Conservation (phyloP, 2,797 vertebrate species). For the Hybognathus amarus region DNA sequence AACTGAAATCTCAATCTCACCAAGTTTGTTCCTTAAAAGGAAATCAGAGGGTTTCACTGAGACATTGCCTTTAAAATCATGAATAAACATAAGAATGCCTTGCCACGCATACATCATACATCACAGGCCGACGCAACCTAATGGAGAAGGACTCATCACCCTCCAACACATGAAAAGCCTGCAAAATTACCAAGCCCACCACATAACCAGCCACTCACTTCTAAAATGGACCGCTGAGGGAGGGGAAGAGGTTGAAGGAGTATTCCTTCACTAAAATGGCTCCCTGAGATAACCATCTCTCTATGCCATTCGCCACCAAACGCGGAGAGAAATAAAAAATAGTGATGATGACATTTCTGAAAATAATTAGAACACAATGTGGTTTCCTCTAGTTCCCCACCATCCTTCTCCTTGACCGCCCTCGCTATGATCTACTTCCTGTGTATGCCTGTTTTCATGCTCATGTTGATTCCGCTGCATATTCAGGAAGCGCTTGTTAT, state of each 20-base stretch:
- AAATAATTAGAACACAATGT: slow-evolving; percentile 61
- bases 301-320: slow-evolving; percentile 38
- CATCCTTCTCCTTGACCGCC: background rate
- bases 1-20: slow-evolving; percentile 79
- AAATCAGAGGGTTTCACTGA: slow-evolving; percentile 78
- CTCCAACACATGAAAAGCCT: slow-evolving; percentile 78
- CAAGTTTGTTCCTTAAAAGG: slow-evolving; percentile 84
- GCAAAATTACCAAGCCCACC: slow-evolving; percentile 77
- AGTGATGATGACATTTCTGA: slow-evolving; percentile 54
- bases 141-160: slow-evolving; percentile 78
- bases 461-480: slow-evolving; percentile 60
- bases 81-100: slow-evolving; percentile 83
- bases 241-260: slow-evolving; percentile 61
- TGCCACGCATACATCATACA: slow-evolving; percentile 82
- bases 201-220: slow-evolving; percentile 65
- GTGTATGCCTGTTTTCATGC: slow-evolving; percentile 40
- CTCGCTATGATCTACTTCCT: background rate
- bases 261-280: slow-evolving; percentile 73
- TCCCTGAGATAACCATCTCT: slow-evolving; percentile 67
- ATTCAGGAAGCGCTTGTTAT: slow-evolving; percentile 60
- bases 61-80: slow-evolving; percentile 79
- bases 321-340: slow-evolving; percentile 47
- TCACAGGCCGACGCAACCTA: slow-evolving; percentile 80
- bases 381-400: slow-evolving; percentile 32
- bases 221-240: slow-evolving; percentile 74